Evolutionary conservation across 2,888 invertebrate species (phyloP), one percentile per base, ranked within the genome.

Genomic region (Hydropsyche betteni): DNA sequence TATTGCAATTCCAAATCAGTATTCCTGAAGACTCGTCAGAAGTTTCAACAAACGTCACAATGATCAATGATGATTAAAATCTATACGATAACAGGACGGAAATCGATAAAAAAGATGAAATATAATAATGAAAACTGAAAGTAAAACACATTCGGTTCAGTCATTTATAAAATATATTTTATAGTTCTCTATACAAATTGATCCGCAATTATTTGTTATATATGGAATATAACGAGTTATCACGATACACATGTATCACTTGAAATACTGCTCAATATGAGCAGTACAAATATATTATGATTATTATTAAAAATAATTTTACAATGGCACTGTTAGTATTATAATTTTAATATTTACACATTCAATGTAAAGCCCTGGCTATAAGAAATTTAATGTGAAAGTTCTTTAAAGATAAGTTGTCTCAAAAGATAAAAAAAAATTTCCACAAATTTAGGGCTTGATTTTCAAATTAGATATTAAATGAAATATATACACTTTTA

Each of bases 1-100:
- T 93, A 75, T 85, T 93, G 55, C 93, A 93, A 82, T 93, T 93
- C 84, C 92, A 93, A 85, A 92, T 93, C 77, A 92, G 92, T 81
- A 91, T 93, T 80, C 92, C 92, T 0, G 91, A 91, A 77, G 89
- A 89, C 12, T 24, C 72, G n/a, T 6, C 7, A 4, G 44, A 10
- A 2, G 52, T 34, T 16, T 12, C 24, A 3, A 69, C 51, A 16
- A 69, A 51, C 50, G 6, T 50, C 1, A 69, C 69, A 14, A 69
- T 69, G 34, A 10, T n/a, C 10, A 36, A 64, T 6, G 34, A 64
- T 44, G 44, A 44, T 8, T 24, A 36, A 36, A 8, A n/a, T n/a
- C n/a, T n/a, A n/a, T n/a, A n/a, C n/a, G 3, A 4, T 34, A 10
- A 64, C 5, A 24, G n/a, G n/a, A n/a, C n/a, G n/a, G n/a, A n/a